Base-by-base conservation (phyloP, 2,113 vertebrate genomes). In the Leptosomus discolor region DNA sequence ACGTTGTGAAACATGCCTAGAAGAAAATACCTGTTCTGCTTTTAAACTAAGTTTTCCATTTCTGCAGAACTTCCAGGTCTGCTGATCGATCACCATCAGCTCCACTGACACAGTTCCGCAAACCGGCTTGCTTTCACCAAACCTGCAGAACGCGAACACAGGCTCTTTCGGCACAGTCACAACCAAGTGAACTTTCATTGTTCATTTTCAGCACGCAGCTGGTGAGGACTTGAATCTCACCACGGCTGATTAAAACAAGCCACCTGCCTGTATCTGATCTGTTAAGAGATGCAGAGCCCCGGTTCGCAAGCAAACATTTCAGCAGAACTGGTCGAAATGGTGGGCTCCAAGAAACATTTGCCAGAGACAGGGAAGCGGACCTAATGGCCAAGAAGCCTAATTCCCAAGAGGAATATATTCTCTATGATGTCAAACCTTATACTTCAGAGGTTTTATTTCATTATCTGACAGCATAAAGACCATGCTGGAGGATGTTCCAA, bases 21-120 rank as follows among this genome's bases (percentile, higher is more conserved):
- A 90, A 92, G 70, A 96, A 95, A 95, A 94, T 92, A 96, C 85
- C 92, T 96, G 87, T 64, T 91, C 77, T 65, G 53, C 34, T 90
- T 95, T 65, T 96, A 79, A 93, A 90, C 56, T 41, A 74, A 79
- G 21, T 56, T 77, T 68, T 46, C 69, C 32, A 17, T 45, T 95
- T 78, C 86, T 90, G n/a, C 73, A 83, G 76, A 74, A 68, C 41
- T 70, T 87, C 51, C 67, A 95, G 51, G 16, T 78, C 73, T 2
- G 3, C 30, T 87, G 53, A 91, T 23, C 4, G 8, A 89, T 64
- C 39, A 53, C 29, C 39, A 71, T n/a, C 39, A 71, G 18, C n/a
- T 82, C 80, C 13, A 30, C 51, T 82, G 71, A n/a, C 22, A 46
- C 21, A 36, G 26, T 46, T 63, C 34, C 64, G 48, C 36, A 90